Evolutionary conservation across 2,888 invertebrate species (phyloP).

Genomic region (Pristionchus entomophagus): DNA sequence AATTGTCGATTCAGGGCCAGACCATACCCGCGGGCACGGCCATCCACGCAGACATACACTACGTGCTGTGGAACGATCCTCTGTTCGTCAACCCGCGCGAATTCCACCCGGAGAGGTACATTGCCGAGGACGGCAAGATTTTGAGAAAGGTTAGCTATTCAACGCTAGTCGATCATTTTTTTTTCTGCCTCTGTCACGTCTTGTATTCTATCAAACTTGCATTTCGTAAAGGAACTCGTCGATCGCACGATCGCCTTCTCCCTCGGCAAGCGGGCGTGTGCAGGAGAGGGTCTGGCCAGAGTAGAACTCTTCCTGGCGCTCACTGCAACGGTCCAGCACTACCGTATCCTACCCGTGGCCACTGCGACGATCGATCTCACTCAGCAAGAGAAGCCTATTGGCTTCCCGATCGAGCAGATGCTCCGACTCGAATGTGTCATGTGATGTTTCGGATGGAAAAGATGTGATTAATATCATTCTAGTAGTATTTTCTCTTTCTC

Average conservation of each 20-base stretch:
- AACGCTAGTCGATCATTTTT: too few species aligned
- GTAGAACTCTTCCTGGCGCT: neutral
- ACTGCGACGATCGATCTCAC: neutral
- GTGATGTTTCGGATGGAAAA: too few species aligned
- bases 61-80: constrained; percentile 10
- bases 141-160: neutral
- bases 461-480: too few species aligned
- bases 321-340: too few species aligned
- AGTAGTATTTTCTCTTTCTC: too few species aligned
- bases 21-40: neutral
- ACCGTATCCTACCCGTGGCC: neutral
- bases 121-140: neutral
- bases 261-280: neutral
- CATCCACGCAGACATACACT: neutral
- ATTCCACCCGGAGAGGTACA: neutral
- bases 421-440: neutral
- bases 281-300: neutral
- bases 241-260: constrained; percentile 8
- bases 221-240: neutral
- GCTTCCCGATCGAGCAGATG: neutral
- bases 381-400: neutral
- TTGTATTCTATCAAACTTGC: neutral
- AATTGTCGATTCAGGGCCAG: neutral
- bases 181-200: neutral
- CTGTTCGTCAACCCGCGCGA: neutral